Evolutionary conservation across 2,888 invertebrate species (phyloP).

Genomic region (Stratiomys singularior): DNA sequence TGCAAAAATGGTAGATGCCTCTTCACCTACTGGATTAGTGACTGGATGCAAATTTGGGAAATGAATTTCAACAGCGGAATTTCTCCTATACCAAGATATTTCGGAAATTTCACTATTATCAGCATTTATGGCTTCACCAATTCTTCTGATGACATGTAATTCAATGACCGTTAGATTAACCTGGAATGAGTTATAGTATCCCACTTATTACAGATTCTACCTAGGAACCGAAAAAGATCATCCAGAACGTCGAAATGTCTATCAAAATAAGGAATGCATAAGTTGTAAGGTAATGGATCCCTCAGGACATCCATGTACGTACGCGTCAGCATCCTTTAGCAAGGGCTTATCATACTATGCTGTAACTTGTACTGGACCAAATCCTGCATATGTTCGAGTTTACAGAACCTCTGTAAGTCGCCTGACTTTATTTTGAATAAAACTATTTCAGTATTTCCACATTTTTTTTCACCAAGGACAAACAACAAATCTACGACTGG

Average conservation of each 20-base stretch:
- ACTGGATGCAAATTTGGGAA: slow-evolving; percentile 66
- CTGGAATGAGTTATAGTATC: background rate
- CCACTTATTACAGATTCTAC: slow-evolving; percentile 73
- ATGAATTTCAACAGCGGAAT: slow-evolving; percentile 59
- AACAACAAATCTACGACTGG: slow-evolving; percentile 63
- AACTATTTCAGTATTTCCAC: background rate
- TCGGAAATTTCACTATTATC: slow-evolving; percentile 70
- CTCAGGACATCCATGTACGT: slow-evolving; percentile 70
- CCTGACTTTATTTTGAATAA: background rate
- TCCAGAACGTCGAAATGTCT: slow-evolving; percentile 77
- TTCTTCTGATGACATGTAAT: slow-evolving; percentile 68
- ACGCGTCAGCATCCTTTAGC: slow-evolving; percentile 71
- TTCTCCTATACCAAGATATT: slow-evolving; percentile 53
- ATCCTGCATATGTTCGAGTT: slow-evolving; percentile 70
- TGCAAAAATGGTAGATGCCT: slow-evolving; percentile 59
- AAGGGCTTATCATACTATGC: slow-evolving; percentile 73
- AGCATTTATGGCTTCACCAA: slow-evolving; percentile 73
- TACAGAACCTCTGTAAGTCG: slow-evolving; percentile 66
- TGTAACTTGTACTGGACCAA: slow-evolving; percentile 75
- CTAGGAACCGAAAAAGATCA: slow-evolving; percentile 71
- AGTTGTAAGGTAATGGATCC: slow-evolving; percentile 74
- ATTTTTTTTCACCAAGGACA: slow-evolving; percentile 49
- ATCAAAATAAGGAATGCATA: slow-evolving; percentile 71
- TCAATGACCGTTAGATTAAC: background rate
- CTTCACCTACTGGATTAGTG: slow-evolving; percentile 64